Conservation (phyloP, 2,888 invertebrate genomes). For the Andrena bucephala region DNA sequence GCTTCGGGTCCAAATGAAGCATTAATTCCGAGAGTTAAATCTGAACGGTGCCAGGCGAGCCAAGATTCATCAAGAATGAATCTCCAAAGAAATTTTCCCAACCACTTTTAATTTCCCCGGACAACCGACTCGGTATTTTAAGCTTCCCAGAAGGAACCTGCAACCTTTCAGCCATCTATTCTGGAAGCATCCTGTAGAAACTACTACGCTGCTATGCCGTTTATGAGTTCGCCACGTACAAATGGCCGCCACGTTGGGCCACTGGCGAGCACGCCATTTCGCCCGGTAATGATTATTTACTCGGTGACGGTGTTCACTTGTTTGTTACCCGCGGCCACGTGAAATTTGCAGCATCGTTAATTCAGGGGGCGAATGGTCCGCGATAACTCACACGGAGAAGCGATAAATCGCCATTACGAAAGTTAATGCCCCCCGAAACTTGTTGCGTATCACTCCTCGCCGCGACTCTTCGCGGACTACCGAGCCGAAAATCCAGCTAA, state of each 20-base stretch:
- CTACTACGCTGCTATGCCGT: constrained; percentile 12
- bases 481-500: too few species aligned
- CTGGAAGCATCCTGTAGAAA: background rate
- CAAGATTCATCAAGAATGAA: background rate
- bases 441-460: too few species aligned
- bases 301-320: constrained; percentile 22
- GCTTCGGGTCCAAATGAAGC: too few species aligned
- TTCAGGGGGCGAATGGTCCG: background rate
- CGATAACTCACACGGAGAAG: too few species aligned
- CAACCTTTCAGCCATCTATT: background rate
- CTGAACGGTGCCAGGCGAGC: background rate
- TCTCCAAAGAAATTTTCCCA: background rate
- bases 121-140: too few species aligned
- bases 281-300: constrained; percentile 44
- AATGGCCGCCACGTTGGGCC: constrained; percentile 38
- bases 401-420: background rate
- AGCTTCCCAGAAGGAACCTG: too few species aligned
- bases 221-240: constrained; percentile 52
- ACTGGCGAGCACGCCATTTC: constrained; percentile 38
- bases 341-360: constrained; percentile 9
- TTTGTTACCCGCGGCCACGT: constrained; percentile 19
- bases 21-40: background rate
- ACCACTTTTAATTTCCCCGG: background rate
- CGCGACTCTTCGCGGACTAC: too few species aligned
- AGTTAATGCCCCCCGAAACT: background rate